phyloP scores from a whole-genome alignment of 2,888 invertebrate genomes.

The Rugalucina vietnamica region DNA sequence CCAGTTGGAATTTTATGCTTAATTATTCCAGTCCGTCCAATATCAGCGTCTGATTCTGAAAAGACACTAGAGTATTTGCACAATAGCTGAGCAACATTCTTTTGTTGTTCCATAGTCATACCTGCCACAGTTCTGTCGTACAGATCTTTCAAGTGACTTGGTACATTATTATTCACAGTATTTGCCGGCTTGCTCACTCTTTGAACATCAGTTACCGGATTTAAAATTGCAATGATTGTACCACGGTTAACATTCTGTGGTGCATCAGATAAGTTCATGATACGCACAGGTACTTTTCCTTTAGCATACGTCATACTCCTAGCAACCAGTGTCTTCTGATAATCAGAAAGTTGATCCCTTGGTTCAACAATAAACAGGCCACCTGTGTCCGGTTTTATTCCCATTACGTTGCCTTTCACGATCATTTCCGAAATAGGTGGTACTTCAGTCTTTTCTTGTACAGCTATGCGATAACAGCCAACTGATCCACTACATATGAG shows the following conservation, averaged over 20 bases:
- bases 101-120: not conserved
- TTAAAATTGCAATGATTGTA: not conserved
- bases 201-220: not conserved
- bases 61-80: constrained; percentile 35
- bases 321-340: not conserved
- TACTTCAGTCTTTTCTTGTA: not conserved
- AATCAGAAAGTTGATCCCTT: not conserved
- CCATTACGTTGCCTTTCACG: not conserved
- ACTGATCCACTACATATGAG: not conserved
- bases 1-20: constrained; percentile 48
- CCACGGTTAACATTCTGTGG: not conserved
- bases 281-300: not conserved
- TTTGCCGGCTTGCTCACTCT: not conserved
- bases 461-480: not conserved
- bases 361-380: not conserved
- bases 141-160: not conserved
- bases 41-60: constrained; percentile 37
- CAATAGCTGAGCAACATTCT: not conserved
- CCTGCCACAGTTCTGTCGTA: not conserved
- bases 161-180: not conserved
- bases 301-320: not conserved
- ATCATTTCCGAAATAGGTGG: not conserved
- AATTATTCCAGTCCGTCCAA: constrained; percentile 39
- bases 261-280: not conserved
- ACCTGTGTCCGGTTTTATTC: not conserved